Percentiles rank a stretch among this genome's conserved stretches.
These are phyloP conservation scores for Bombyx mandarina DNA, from an alignment of 1,140 invertebrate genomes.

Conservation along the genomic window DNA sequence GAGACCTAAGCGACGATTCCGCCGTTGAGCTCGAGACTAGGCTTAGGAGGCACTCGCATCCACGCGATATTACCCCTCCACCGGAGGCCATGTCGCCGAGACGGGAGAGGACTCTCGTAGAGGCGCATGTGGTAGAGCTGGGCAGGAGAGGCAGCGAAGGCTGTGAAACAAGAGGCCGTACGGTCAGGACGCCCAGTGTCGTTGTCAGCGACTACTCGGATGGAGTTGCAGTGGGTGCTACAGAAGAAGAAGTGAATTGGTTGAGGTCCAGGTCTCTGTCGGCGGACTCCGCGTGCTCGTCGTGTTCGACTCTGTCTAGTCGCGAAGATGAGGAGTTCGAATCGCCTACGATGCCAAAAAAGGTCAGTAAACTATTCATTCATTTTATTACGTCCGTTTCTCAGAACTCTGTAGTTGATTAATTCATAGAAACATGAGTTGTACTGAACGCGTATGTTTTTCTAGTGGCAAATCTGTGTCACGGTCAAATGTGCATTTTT, in stretches of 20 bases:
- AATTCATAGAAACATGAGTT: not conserved
- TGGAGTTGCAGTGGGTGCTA: conserved; percentile 76
- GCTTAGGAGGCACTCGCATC: conserved; percentile 43
- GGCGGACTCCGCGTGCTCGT: conserved; percentile 75
- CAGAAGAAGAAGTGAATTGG: conserved; percentile 77
- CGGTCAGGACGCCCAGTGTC: conserved; percentile 83
- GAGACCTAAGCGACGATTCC: conserved; percentile 61
- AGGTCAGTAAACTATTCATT: conserved; percentile 33
- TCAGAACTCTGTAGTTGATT: not conserved
- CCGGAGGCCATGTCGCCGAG: conserved; percentile 46
- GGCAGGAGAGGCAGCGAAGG: conserved; percentile 58
- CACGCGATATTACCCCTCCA: conserved; percentile 48
- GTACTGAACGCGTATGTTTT: conserved; percentile 4
- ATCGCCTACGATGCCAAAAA: conserved; percentile 51
- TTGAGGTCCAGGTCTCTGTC: conserved; percentile 71
- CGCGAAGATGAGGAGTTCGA: conserved; percentile 76
- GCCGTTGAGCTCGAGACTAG: conserved; percentile 61
- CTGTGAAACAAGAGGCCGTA: conserved; percentile 66
- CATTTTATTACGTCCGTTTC: not conserved
- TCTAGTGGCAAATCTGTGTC: conserved; percentile 4
- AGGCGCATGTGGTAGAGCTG: conserved; percentile 60
- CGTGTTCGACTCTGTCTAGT: conserved; percentile 78
- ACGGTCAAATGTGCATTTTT: conserved; percentile 7
- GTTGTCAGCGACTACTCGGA: conserved; percentile 89
- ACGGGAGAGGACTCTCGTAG: conserved; percentile 55